Base-by-base conservation (phyloP, 2,797 vertebrate species). In the Garrulus glandarius region DNA sequence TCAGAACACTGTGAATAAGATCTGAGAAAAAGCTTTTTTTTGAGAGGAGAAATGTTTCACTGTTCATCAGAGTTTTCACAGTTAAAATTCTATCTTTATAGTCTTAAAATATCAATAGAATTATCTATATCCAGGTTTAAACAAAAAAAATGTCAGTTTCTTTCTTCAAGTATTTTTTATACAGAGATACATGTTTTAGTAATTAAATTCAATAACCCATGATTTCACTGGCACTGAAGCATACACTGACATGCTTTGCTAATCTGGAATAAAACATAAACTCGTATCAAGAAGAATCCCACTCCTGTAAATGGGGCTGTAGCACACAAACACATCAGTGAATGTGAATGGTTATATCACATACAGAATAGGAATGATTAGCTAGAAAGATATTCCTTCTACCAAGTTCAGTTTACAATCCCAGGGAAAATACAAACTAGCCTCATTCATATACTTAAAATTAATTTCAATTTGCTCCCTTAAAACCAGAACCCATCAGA, bases 301-400 rank as follows among this genome's bases (percentile, higher is more conserved):
- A 79, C 36, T 43, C 32, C 30, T 68, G 46, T 53, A 39, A 69
- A 21, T 11, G 26, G 29, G 7, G 36, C 29, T 83, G 44, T 29
- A 55, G 32, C 26, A 68, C n/a, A 34, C 26, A 87, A 64, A 43
- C 9, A 44, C 5, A 8, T 27, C 26, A 49, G 0, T 70, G 49
- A 56, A 71, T 46, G 50, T 52, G 15, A 91, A 75, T 10, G 34
- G 20, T 32, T 59, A 30, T 30, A 64, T 57, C 36, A 34, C 15
- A 12, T 6, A 15, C 3, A 8, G 21, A 22, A 49, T 11, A 84
- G 21, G 17, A 84, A 61, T 0, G 0, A 65, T 41, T 3, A 84
- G 7, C 3, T 64, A 68, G 36, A 56, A 88, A 30, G 46, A 43
- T 50, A 69, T 21, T 70, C 27, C 14, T 49, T 63, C 20, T 83